Base-by-base conservation (phyloP, 2,113 vertebrate genomes). In the Cyprinodon variegatus region DNA sequence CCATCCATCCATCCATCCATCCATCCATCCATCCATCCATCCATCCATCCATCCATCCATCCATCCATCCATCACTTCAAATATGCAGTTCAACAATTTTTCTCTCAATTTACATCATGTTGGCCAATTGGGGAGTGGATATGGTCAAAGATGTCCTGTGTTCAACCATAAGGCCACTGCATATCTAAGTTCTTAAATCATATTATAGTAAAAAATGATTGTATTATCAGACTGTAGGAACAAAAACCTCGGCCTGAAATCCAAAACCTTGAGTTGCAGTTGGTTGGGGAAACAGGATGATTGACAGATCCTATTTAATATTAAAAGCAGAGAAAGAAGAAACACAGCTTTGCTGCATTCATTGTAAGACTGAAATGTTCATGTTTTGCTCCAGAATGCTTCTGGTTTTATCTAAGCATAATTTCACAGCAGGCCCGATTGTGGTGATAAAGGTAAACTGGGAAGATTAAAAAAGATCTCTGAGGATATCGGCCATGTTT, bases 401-500 rank as follows among this genome's bases (percentile, higher is more conserved):
- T 57, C 46, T 67, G 40, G 13, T 46, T 43, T 78, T 78, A 71
- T 78, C 68, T 3, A 38, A 45, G 38, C 62, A 13, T 12, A 76
- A 82, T 77, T 50, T 22, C 37, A 40, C 11, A 7, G 59, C 17
- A 57, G 50, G 12, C 68, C 29, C 20, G 78, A 81, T 83, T 43
- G 29, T 14, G 10, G 17, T 74, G 77, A 82, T 72, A 76, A 78
- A 76, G 61, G 36, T 60, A 79, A 66, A 79, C 72, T 70, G 63
- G 77, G 61, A 13, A 36, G 73, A 88, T 78, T 66, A 85, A 72
- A 1, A 53, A 20, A 43, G 66, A 66, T 67, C 29, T 5, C 36
- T 61, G 43, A 43, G 38, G 50, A 57, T 57, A 15, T 57, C 5
- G 2, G 9, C 43, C 11, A 11, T 45, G 17, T 57, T 57, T 57